Conservation (phyloP, 2,888 invertebrate genomes). For the Polydrusus pterygomalis region DNA sequence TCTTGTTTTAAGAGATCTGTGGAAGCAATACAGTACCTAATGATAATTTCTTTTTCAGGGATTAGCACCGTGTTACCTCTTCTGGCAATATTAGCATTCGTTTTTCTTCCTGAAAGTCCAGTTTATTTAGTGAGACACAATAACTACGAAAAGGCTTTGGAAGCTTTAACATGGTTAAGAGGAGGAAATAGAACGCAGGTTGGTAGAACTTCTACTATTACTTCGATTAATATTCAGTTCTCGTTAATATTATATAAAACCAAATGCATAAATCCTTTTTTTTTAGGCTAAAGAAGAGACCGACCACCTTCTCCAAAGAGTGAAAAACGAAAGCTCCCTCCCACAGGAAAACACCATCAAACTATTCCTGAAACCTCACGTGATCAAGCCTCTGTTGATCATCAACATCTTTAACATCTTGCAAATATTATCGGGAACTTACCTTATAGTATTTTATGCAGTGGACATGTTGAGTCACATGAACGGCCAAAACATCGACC, state of each 20-base stretch:
- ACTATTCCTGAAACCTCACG: slow-evolving; percentile 75
- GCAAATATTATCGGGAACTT: slow-evolving; percentile 85
- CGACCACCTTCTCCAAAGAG: slow-evolving; percentile 77
- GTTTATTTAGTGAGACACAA: slow-evolving; percentile 82
- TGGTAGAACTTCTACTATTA: slow-evolving; percentile 17
- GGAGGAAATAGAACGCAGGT: slow-evolving; percentile 69
- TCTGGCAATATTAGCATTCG: slow-evolving; percentile 77
- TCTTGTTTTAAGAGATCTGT: too few species aligned
- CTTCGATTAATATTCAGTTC: neutral
- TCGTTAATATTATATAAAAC: too few species aligned
- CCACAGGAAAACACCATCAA: slow-evolving; percentile 66
- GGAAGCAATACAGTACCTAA: too few species aligned
- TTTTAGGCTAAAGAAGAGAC: slow-evolving; percentile 78
- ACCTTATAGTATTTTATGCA: slow-evolving; percentile 86
- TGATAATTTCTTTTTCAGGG: slow-evolving; percentile 73
- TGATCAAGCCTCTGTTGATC: slow-evolving; percentile 82
- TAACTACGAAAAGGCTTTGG: slow-evolving; percentile 73
- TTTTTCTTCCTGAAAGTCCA: slow-evolving; percentile 83
- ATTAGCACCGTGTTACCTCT: slow-evolving; percentile 76
- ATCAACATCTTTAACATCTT: slow-evolving; percentile 83
- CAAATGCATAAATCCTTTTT: neutral
- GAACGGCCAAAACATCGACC: slow-evolving; percentile 70
- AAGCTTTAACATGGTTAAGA: slow-evolving; percentile 67
- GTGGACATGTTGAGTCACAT: slow-evolving; percentile 81
- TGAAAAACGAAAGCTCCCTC: slow-evolving; percentile 74